A percentile compares a stretch with the other conserved stretches of the same genome.
Conservation (phyloP, 2,888 invertebrate genomes). For the Heliconius cydno region DNA sequence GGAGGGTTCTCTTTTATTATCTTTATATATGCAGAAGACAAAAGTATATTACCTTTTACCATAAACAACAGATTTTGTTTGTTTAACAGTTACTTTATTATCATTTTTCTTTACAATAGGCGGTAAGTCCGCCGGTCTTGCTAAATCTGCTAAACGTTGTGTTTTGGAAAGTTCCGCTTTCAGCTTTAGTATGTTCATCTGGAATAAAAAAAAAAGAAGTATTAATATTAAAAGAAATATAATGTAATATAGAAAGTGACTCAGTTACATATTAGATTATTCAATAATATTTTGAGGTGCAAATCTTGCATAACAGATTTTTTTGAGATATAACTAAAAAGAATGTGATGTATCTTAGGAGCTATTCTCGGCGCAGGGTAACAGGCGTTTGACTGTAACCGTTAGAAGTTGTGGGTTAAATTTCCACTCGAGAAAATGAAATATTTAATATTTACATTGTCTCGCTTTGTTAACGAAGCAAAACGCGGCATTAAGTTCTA, state of each 20-base stretch:
- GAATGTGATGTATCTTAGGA: too few species aligned
- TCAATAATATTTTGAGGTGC: too few species aligned
- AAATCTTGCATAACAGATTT: too few species aligned
- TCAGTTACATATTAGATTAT: not conserved
- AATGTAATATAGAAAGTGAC: not conserved
- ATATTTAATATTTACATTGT: not conserved
- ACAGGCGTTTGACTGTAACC: too few species aligned
- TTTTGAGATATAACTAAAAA: too few species aligned
- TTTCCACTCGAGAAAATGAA: not conserved
- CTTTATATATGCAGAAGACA: not conserved
- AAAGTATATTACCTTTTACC: slow-evolving; percentile 72
- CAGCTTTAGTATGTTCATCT: slow-evolving; percentile 87
- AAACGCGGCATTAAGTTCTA: not conserved
- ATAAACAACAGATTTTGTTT: slow-evolving; percentile 74
- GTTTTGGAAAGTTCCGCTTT: slow-evolving; percentile 87
- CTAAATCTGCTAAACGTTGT: slow-evolving; percentile 88
- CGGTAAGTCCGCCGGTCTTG: slow-evolving; percentile 86
- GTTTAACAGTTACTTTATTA: slow-evolving; percentile 55
- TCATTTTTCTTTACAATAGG: slow-evolving; percentile 63
- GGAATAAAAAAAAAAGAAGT: slow-evolving; percentile 14
- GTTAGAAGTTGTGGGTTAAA: too few species aligned
- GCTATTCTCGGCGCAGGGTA: too few species aligned
- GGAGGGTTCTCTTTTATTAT: not conserved
- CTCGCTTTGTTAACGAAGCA: not conserved
- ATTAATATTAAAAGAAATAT: not conserved